phyloP scores from a whole-genome alignment of 2,113 vertebrate species.

The Indicator maculatus region DNA sequence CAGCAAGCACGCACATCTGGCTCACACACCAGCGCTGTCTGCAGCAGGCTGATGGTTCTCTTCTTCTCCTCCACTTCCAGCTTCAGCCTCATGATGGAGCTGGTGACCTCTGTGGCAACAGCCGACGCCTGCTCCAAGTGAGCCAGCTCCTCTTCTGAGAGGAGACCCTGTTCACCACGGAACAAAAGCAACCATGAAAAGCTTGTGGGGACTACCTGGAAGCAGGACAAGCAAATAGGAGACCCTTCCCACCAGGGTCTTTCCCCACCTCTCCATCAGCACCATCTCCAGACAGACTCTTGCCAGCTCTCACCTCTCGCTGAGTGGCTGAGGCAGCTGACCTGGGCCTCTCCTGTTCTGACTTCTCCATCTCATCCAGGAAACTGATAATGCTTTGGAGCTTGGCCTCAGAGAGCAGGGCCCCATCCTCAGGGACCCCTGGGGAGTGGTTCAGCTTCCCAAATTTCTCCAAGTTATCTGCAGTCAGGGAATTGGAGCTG shows the following conservation, averaged over 20 bases:
- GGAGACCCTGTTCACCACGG: constrained; percentile 67
- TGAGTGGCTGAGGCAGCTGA: constrained; percentile 82
- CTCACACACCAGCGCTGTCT: constrained; percentile 84
- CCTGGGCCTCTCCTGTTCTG: constrained; percentile 83
- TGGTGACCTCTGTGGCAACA: constrained; percentile 81
- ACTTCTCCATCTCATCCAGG: constrained; percentile 94
- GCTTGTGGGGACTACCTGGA: neutral
- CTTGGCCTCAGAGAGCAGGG: constrained; percentile 92
- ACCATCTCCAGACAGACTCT: neutral
- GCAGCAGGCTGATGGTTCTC: constrained; percentile 84
- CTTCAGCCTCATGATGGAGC: constrained; percentile 85
- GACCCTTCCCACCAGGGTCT: neutral
- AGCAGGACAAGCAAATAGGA: neutral
- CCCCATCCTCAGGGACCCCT: constrained; percentile 75
- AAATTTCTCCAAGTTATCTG: constrained; percentile 90
- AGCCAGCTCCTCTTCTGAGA: constrained; percentile 82
- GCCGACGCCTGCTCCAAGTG: constrained; percentile 80
- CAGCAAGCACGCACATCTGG: neutral
- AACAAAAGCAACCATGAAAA: fast-evolving
- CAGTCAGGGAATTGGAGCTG: constrained; percentile 85
- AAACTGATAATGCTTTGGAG: constrained; percentile 95
- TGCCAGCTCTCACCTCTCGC: constrained; percentile 74
- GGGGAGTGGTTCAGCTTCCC: constrained; percentile 80
- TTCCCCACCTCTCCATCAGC: neutral
- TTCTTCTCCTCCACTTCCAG: constrained; percentile 93